phyloP scores from a whole-genome alignment of 2,113 vertebrate genomes.

The Felis catus region DNA sequence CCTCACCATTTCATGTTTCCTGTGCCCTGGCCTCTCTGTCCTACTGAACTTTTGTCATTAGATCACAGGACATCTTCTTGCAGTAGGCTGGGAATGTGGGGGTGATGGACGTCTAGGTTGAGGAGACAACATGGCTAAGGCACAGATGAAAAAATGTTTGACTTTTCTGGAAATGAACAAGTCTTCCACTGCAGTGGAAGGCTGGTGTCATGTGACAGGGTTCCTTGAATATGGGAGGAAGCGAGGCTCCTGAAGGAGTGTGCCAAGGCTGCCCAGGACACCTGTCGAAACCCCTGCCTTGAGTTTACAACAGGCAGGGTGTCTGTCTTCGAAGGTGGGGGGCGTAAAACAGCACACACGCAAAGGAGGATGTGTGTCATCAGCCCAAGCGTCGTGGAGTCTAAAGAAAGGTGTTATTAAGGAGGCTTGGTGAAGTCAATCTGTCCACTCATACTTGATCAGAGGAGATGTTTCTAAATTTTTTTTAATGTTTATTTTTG shows the following conservation, averaged over 20 bases:
- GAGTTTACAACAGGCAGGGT: neutral
- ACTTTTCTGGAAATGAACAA: neutral
- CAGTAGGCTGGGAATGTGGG: no score
- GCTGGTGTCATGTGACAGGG: neutral
- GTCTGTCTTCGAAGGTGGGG: neutral
- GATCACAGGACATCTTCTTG: neutral
- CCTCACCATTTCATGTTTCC: neutral
- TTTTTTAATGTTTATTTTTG: no score
- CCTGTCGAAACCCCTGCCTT: no score
- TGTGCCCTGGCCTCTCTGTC: neutral
- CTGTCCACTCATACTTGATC: neutral
- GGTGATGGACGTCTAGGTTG: neutral
- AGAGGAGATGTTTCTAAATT: neutral
- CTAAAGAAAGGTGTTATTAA: neutral
- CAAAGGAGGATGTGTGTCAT: rapidly evolving
- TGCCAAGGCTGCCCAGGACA: neutral
- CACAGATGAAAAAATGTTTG: neutral
- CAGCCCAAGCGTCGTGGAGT: rapidly evolving
- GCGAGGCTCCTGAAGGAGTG: neutral
- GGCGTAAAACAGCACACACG: no score
- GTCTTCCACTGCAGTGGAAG: neutral
- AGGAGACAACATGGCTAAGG: neutral
- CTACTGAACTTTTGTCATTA: neutral
- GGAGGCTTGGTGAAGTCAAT: neutral
- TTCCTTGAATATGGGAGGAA: neutral